Evolutionary conservation across 1,140 invertebrate species (phyloP).

Genomic region (Papilio dardanus): DNA sequence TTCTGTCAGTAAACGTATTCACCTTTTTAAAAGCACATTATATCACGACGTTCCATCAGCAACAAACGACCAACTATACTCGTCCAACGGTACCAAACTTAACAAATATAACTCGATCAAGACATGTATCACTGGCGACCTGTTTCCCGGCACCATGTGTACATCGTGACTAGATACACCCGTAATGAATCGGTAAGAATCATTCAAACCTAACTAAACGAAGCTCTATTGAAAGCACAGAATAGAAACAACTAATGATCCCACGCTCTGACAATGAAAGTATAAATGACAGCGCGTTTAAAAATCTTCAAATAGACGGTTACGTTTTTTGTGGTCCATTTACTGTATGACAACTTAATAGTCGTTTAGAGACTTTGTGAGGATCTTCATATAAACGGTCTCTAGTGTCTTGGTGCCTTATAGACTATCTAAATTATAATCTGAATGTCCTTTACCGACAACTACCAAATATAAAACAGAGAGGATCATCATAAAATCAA

Average conservation of each 20-base stretch:
- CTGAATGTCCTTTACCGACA: not conserved
- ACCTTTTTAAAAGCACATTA: not conserved
- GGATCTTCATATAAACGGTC: not conserved
- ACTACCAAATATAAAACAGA: no score
- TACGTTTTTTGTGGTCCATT: constrained; percentile 8
- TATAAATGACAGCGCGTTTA: not conserved
- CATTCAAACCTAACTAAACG: constrained; percentile 1
- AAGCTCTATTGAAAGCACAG: not conserved
- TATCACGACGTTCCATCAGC: not conserved
- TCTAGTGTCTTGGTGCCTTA: not conserved
- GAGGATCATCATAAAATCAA: not conserved
- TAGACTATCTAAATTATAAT: not conserved
- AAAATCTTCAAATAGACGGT: constrained; percentile 3
- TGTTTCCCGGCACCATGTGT: not conserved
- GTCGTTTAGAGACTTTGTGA: not conserved
- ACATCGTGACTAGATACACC: constrained; percentile 8
- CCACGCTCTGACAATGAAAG: constrained; percentile 4
- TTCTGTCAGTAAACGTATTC: no score
- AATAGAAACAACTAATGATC: constrained; percentile 15
- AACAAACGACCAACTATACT: not conserved
- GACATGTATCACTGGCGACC: not conserved
- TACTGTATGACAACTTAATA: not conserved
- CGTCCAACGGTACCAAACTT: not conserved
- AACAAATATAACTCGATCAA: not conserved
- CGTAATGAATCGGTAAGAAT: constrained; percentile 13